Evolutionary conservation across 2,888 invertebrate species (phyloP).

Genomic region (Lycaena phlaeas): DNA sequence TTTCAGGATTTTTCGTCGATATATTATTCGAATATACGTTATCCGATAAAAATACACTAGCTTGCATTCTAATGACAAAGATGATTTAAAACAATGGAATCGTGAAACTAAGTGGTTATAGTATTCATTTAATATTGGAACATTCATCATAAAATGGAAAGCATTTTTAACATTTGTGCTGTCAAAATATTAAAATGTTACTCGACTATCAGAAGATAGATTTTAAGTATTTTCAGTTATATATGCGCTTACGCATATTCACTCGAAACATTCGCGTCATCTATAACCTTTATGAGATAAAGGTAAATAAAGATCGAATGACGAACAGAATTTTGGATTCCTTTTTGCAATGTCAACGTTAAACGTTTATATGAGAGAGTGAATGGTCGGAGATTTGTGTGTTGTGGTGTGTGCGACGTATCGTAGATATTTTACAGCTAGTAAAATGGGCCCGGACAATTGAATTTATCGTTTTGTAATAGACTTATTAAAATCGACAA

Average conservation of each 20-base stretch:
- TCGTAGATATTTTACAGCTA: constrained; percentile 42
- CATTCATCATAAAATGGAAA: background rate
- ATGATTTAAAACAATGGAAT: no score
- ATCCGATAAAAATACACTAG: no score
- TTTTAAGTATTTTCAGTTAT: constrained; percentile 1
- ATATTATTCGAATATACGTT: no score
- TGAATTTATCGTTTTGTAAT: background rate
- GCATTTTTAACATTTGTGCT: background rate
- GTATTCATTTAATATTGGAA: background rate
- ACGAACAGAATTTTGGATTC: constrained; percentile 37
- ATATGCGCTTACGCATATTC: background rate
- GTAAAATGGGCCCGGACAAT: constrained; percentile 7
- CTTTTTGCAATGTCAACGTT: constrained; percentile 31
- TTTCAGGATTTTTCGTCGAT: no score
- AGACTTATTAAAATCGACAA: background rate
- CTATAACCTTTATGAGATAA: constrained; percentile 3
- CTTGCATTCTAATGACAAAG: no score
- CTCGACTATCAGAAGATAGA: constrained; percentile 2
- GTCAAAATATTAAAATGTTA: background rate
- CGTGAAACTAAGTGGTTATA: background rate
- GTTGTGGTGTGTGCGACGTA: constrained; percentile 30
- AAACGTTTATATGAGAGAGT: constrained; percentile 22
- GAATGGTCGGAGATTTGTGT: constrained; percentile 25
- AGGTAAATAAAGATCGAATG: constrained; percentile 25
- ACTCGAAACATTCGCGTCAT: constrained; percentile 5